Evolutionary conservation across 2,888 invertebrate species (phyloP).

Genomic region (Acheta domesticus): DNA sequence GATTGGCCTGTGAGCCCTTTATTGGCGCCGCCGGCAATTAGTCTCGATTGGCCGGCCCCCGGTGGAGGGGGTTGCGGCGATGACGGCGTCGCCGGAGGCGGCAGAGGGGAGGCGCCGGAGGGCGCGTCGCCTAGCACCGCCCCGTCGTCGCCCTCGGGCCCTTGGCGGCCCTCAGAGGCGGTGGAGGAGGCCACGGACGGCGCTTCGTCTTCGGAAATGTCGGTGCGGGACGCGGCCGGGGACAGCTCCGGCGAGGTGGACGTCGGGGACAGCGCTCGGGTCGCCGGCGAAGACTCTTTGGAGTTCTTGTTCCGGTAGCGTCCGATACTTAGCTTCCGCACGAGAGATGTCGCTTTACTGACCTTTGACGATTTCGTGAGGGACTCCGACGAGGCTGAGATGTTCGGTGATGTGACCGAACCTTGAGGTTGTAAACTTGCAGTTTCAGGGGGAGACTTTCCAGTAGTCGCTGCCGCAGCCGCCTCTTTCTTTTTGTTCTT

Average conservation of each 20-base stretch:
- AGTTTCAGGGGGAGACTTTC: conserved; percentile 2
- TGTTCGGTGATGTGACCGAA: not conserved
- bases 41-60: conserved; percentile 30
- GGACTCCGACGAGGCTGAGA: conserved; percentile 3
- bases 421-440: not conserved
- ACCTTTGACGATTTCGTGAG: conserved; percentile 27
- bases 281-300: not conserved
- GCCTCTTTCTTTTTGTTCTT: not conserved
- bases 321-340: conserved; percentile 36
- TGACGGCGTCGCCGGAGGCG: conserved; percentile 39
- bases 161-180: conserved; percentile 24
- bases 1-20: conserved; percentile 9
- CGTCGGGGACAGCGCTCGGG: not conserved
- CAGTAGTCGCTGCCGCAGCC: not conserved
- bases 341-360: conserved; percentile 35
- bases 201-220: conserved; percentile 34
- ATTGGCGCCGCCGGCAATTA: not conserved
- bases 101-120: not conserved
- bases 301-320: conserved; percentile 19
- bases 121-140: conserved; percentile 31
- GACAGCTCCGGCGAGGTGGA: conserved; percentile 5
- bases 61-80: conserved; percentile 40
- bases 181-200: conserved; percentile 51
- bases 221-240: conserved; percentile 19
- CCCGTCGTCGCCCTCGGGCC: not conserved